A percentile compares a stretch with the other conserved stretches of the same genome.
Conservation (phyloP, 2,113 vertebrate species). For the Zosterops borbonicus region DNA sequence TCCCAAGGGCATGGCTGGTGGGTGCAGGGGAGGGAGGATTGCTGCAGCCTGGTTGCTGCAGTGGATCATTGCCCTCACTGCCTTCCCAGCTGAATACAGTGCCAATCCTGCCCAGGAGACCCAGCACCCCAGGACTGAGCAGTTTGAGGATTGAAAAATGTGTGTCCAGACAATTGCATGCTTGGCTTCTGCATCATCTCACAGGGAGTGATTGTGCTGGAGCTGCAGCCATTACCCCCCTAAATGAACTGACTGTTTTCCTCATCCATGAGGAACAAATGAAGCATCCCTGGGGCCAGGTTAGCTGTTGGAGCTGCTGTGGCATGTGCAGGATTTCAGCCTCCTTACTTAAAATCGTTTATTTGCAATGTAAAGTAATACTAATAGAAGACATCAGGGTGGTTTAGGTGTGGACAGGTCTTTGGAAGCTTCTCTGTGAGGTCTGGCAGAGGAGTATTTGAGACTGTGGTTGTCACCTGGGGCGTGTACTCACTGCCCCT, state of each 20-base stretch:
- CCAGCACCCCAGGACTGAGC: background rate
- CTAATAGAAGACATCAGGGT: background rate
- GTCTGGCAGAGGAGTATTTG: background rate
- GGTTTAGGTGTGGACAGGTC: background rate
- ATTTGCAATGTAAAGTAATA: background rate
- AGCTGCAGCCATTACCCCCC: background rate
- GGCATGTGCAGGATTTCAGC: background rate
- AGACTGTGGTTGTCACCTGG: background rate
- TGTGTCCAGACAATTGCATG: background rate
- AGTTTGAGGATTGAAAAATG: background rate
- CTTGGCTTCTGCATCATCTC: background rate
- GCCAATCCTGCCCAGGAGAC: background rate
- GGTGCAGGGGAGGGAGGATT: background rate
- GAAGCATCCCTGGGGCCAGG: background rate
- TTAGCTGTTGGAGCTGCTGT: background rate
- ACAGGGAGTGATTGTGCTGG: background rate
- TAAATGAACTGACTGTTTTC: background rate
- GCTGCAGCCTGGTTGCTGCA: background rate
- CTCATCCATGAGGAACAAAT: background rate
- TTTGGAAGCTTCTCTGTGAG: background rate
- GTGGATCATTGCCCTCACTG: background rate
- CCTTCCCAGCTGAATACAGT: accelerated
- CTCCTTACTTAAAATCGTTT: background rate
- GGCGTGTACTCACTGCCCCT: accelerated
- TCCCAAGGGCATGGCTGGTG: background rate